These are phyloP conservation scores for Leucophora obtusa DNA, from an alignment of 2,888 invertebrate species.

Conservation along the genomic window DNA sequence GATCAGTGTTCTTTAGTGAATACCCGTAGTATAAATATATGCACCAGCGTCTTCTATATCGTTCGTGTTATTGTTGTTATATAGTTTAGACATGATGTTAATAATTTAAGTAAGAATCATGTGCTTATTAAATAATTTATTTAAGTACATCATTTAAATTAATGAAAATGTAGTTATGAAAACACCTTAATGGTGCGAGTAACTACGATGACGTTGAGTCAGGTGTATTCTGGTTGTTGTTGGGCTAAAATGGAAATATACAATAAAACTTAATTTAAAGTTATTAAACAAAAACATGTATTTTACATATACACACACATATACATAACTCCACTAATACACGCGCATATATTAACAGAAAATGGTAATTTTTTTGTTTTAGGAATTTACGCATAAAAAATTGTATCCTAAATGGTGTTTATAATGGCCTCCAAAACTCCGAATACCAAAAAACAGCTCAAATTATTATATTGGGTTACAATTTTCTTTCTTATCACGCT, in stretches of 20 bases:
- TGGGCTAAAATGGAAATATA: conserved; percentile 20
- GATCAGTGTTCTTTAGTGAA: background rate
- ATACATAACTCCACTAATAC: background rate
- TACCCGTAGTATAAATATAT: background rate
- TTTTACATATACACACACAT: no score
- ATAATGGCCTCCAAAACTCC: conserved; percentile 8
- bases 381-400: conserved; percentile 51
- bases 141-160: conserved; percentile 76
- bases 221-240: background rate
- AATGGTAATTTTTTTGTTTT: background rate
- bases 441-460: conserved; percentile 6
- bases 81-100: background rate
- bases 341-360: background rate
- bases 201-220: background rate
- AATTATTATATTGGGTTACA: conserved; percentile 25
- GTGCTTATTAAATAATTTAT: conserved; percentile 78
- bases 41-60: background rate
- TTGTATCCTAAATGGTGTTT: conserved; percentile 34
- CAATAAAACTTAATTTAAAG: conserved; percentile 40
- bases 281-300: conserved; percentile 21
- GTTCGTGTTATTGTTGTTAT: background rate
- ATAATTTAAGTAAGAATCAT: conserved; percentile 64
- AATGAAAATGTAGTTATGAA: conserved; percentile 71
- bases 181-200: conserved; percentile 54
- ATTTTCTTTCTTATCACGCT: conserved; percentile 11